Percentiles rank a stretch among this genome's conserved stretches.
These are phyloP conservation scores for Fulmarus glacialis DNA, from an alignment of 2,113 vertebrate species.

Conservation along the genomic window DNA sequence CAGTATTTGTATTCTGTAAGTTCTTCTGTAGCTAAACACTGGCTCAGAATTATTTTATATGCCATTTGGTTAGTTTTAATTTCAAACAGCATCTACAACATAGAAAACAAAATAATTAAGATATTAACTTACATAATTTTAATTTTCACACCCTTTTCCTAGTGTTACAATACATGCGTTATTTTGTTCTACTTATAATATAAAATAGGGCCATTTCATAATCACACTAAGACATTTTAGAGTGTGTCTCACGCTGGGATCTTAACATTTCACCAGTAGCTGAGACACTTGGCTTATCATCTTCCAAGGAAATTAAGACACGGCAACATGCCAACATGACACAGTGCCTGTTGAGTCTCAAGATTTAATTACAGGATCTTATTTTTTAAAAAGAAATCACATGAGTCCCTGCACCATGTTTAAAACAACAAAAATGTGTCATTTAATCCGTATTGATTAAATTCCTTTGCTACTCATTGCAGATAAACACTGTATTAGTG, in stretches of 20 bases:
- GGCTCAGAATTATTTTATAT: background rate
- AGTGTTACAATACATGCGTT: background rate
- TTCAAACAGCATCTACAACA: background rate
- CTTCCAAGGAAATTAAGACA: background rate
- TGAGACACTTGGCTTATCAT: background rate
- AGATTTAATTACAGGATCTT: background rate
- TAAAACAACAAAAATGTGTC: background rate
- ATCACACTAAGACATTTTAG: background rate
- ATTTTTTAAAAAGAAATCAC: background rate
- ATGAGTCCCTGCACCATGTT: background rate
- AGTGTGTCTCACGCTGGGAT: background rate
- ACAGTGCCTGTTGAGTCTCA: background rate
- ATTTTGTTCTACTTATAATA: background rate
- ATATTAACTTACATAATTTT: background rate
- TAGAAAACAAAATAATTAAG: background rate
- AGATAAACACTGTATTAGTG: background rate
- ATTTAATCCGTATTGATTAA: background rate
- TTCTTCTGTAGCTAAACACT: background rate
- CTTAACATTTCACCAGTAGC: background rate
- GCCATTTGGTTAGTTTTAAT: background rate
- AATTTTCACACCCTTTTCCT: background rate
- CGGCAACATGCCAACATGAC: background rate
- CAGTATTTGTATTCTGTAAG: background rate
- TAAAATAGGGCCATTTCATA: background rate
- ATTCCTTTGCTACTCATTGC: background rate